Conservation (phyloP, 2,888 invertebrate species). For the Cetonia aurata region DNA sequence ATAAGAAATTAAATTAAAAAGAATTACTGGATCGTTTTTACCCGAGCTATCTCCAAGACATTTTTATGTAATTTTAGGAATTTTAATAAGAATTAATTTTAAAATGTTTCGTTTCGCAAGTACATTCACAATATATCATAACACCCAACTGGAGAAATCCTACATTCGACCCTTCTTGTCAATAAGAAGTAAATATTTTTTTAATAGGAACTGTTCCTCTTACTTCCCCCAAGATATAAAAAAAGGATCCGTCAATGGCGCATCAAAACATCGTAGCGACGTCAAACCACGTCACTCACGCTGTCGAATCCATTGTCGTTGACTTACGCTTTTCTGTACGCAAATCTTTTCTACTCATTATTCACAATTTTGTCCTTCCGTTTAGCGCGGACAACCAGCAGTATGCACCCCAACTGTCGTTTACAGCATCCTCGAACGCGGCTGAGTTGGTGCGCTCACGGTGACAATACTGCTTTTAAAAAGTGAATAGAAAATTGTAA, state of each 20-base stretch:
- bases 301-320: conserved; percentile 51
- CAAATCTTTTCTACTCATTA: conserved; percentile 54
- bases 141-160: too few species aligned
- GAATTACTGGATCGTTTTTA: too few species aligned
- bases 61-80: too few species aligned
- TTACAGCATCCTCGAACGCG: conserved; percentile 42
- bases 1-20: too few species aligned
- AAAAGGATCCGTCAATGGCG: conserved; percentile 51
- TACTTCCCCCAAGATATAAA: background rate
- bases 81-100: too few species aligned
- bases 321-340: conserved; percentile 57
- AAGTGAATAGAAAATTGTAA: conserved; percentile 46
- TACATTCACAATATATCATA: too few species aligned
- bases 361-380: conserved; percentile 64
- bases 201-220: conserved; percentile 15
- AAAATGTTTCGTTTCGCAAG: too few species aligned
- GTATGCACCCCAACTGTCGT: conserved; percentile 51
- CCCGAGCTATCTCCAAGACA: too few species aligned
- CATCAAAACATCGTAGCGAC: conserved; percentile 55
- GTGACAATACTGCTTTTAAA: conserved; percentile 29
- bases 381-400: conserved; percentile 57
- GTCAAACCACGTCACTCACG: conserved; percentile 49
- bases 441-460: background rate
- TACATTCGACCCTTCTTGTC: background rate
- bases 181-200: conserved; percentile 20